A percentile compares a stretch with the other conserved stretches of the same genome.
These are phyloP conservation scores for Perithous albicinctus DNA, from an alignment of 2,888 invertebrate genomes.

Conservation along the genomic window DNA sequence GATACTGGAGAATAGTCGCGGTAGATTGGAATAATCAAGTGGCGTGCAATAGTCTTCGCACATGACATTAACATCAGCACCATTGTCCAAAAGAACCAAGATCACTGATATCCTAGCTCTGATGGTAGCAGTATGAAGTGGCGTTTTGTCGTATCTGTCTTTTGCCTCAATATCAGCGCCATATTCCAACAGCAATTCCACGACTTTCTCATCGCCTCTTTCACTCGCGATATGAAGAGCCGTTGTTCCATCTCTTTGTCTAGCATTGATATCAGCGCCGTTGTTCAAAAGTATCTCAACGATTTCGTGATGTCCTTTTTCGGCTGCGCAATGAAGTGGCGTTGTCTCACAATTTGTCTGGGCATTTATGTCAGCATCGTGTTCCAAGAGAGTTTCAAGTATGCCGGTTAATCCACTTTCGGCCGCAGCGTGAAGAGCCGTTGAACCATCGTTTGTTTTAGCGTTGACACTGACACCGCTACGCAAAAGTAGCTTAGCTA, in stretches of 20 bases:
- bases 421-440: constrained; percentile 10
- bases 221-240: background rate
- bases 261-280: background rate
- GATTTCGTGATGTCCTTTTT: background rate
- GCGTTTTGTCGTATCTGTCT: background rate
- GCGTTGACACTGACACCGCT: background rate
- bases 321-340: background rate
- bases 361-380: background rate
- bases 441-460: background rate
- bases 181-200: background rate
- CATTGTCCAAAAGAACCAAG: constrained; percentile 2
- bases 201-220: background rate
- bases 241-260: background rate
- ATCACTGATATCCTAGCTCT: background rate
- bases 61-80: background rate
- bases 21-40: background rate
- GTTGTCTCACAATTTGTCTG: background rate
- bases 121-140: background rate
- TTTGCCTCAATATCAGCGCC: background rate
- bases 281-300: background rate
- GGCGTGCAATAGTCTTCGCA: background rate
- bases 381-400: background rate
- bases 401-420: background rate
- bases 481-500: background rate
- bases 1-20: background rate